Percentiles rank a stretch among this genome's conserved stretches.
These are phyloP conservation scores for Drosophila arawakana DNA, from an alignment of 1,140 invertebrate genomes.

Conservation along the genomic window DNA sequence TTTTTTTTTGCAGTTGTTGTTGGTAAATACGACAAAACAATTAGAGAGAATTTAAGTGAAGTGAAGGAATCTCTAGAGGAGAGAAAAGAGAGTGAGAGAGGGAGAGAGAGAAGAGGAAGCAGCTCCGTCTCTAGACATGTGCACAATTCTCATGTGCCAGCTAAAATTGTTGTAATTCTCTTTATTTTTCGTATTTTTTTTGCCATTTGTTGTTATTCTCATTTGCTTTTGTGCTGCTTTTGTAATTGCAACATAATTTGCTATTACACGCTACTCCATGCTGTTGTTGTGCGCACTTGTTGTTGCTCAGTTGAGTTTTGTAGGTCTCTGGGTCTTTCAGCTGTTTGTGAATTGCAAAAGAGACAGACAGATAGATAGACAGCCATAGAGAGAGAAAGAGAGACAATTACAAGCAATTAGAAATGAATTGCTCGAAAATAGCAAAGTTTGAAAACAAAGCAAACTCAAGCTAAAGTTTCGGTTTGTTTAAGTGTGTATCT, in stretches of 20 bases:
- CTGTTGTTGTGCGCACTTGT: constrained; percentile 37
- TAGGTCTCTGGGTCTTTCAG: constrained; percentile 79
- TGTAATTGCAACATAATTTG: constrained; percentile 83
- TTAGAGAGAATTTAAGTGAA: constrained; percentile 61
- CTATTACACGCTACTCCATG: constrained; percentile 73
- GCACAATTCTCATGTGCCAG: constrained; percentile 58
- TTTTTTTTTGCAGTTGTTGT: not conserved
- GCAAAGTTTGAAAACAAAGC: constrained; percentile 56
- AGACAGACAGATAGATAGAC: constrained; percentile 2
- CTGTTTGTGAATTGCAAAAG: constrained; percentile 61
- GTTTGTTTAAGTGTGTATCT: constrained; percentile 14
- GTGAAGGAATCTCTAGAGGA: constrained; percentile 3
- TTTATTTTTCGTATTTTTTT: constrained; percentile 31
- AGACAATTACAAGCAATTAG: constrained; percentile 82
- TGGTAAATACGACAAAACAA: constrained; percentile 63
- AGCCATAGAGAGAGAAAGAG: not conserved
- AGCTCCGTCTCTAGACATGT: constrained; percentile 47
- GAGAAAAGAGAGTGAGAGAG: not conserved
- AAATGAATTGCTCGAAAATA: constrained; percentile 76
- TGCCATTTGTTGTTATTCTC: constrained; percentile 41
- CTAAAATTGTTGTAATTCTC: constrained; percentile 33
- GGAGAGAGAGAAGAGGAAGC: not conserved
- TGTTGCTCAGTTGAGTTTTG: constrained; percentile 63
- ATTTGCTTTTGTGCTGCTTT: constrained; percentile 74
- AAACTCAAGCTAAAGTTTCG: constrained; percentile 45